Evolutionary conservation across 2,113 vertebrate species (phyloP), one percentile per base, ranked within the genome.

Genomic region (Gasterosteus aculeatus): DNA sequence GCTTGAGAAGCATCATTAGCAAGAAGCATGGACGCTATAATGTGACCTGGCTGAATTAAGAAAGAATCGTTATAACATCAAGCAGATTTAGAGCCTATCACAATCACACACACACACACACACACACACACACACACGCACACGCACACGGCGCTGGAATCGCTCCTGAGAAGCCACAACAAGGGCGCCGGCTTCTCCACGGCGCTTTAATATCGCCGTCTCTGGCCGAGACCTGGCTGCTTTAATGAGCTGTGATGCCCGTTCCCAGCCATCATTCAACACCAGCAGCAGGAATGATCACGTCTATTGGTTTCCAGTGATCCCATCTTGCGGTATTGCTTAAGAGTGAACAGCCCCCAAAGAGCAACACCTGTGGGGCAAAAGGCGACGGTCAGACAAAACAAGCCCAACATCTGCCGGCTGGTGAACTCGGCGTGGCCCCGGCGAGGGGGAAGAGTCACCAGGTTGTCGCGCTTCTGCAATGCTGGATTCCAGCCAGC

Each of bases 401-500:
- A 88, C 82, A 84, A 60, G 57, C 3, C 31, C 54, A 61, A 77
- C 89, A 89, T 91, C 78, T 90, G 85, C 72, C 14, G 70, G 70
- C 69, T 26, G 78, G 31, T 87, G 80, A 85, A 86, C 88, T 85
- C 69, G 5, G 65, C 42, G 49, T 85, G 68, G 65, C 65, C 86
- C 88, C 56, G 51, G 54, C 57, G 29, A 85, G 77, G 83, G 76
- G 22, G 77, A 87, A 78, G 73, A 78, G 73, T 75, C 67, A 63
- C 58, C 51, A 60, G 79, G 80, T 72, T 84, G 75, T 63, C 86
- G 82, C 2, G 10, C 61, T 82, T 69, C 74, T 72, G 64, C 61
- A 61, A 51, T 67, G 31, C 57, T 72, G 72, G 81, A 87, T 73
- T 90, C 76, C 84, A 88, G 75, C 56, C 58, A 2, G 62, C 87